Evolutionary conservation across 2,888 invertebrate species (phyloP), one percentile per base, ranked within the genome.

Genomic region (Apeira syringaria): DNA sequence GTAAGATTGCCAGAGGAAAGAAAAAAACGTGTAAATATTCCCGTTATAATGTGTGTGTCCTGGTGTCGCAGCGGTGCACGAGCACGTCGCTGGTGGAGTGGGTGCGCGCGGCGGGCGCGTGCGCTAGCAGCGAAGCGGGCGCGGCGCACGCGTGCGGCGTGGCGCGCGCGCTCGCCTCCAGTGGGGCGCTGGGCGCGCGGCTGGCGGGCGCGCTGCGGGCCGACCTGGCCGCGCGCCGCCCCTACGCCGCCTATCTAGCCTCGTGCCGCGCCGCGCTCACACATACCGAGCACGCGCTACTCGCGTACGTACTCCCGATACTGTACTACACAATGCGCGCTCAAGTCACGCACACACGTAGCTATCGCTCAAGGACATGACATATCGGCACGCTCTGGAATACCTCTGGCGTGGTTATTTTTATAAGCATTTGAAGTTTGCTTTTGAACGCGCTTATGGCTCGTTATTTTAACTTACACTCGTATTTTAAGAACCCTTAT

Each of bases 241-340:
- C 87, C 34, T 87, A 88, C 64, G 82, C 84, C 26, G 74, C 83
- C 31, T 86, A 87, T 59, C 72, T 87, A 0, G 78, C 86, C 15
- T 67, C 74, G 7, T 83, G 84, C 47, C 56, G 86, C 1, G 86
- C 84, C 0, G 78, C 76, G 13, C 64, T 83, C 18, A 70, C 76
- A 45, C 78, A 81, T 47, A 63, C 73, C 0, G 68, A 76, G n/a
- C 72, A 74, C 30, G 59, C 74, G 7, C 63, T 81, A 0, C 34
- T 55, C 32, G 56, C 68, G 82, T 81, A 26, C 52, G 70, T 68
- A 31, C 2, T n/a, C n/a, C n/a, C n/a, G n/a, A n/a, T n/a, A n/a
- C n/a, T n/a, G n/a, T n/a, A n/a, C n/a, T n/a, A n/a, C n/a, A n/a
- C n/a, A n/a, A n/a, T n/a, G n/a, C n/a, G n/a, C n/a, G n/a, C n/a